Evolutionary conservation across 2,113 vertebrate genomes (phyloP).

Genomic region (Coryphaenoides rupestris): DNA sequence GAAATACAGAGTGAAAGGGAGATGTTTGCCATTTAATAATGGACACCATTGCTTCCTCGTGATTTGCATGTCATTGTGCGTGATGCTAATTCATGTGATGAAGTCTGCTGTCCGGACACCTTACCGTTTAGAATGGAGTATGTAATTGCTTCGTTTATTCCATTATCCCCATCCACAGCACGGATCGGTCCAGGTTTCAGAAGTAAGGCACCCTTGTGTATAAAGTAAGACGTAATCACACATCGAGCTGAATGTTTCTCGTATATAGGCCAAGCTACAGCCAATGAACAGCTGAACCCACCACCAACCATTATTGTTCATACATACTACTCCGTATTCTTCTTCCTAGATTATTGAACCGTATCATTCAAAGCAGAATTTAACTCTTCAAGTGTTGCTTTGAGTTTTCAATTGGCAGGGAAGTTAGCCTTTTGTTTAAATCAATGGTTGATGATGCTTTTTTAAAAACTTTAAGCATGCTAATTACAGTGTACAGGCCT

Average conservation of each 20-base stretch:
- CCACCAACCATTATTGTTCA: neutral
- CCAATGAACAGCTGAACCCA: neutral
- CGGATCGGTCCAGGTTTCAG: slow-evolving; percentile 74
- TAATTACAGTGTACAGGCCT: too few species aligned
- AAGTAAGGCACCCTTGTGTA: slow-evolving; percentile 60
- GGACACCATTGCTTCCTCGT: too few species aligned
- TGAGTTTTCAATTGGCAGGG: neutral
- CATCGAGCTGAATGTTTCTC: neutral
- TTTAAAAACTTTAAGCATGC: too few species aligned
- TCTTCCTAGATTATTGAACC: neutral
- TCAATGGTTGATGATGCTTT: too few species aligned
- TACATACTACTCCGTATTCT: neutral
- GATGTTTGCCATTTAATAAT: too few species aligned
- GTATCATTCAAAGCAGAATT: neutral
- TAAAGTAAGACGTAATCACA: neutral
- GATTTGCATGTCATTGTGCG: too few species aligned
- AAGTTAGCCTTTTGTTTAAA: too few species aligned
- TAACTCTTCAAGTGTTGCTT: neutral
- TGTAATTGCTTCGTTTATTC: slow-evolving; percentile 59
- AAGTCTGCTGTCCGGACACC: neutral
- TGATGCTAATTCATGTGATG: neutral
- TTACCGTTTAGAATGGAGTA: slow-evolving; percentile 76
- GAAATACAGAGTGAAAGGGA: too few species aligned
- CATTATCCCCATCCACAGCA: slow-evolving; percentile 80
- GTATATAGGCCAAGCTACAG: neutral